Percentiles rank a stretch among this genome's conserved stretches.
phyloP scores from a whole-genome alignment of 2,113 vertebrate species.

The Bettongia penicillata region DNA sequence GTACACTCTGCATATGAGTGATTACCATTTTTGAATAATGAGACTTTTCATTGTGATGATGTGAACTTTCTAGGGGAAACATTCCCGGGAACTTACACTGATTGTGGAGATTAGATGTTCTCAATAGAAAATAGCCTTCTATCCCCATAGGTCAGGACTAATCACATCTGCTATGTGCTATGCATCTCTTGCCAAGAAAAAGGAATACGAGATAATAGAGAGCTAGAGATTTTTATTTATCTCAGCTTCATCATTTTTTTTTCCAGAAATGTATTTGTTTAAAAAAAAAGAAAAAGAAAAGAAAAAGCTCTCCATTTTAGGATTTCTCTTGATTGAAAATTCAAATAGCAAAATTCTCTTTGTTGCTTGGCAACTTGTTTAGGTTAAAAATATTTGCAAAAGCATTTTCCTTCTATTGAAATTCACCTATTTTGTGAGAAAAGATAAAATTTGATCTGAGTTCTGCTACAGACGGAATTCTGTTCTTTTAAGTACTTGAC shows the following conservation, averaged over 20 bases:
- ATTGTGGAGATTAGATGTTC: background rate
- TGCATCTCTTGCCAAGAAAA: slow-evolving; percentile 2
- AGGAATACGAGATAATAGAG: background rate
- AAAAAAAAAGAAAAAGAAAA: slow-evolving; percentile 10
- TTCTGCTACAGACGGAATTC: background rate
- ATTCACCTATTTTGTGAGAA: slow-evolving; percentile 32
- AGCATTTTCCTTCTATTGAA: background rate
- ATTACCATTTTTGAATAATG: slow-evolving; percentile 38
- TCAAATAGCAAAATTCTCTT: slow-evolving; percentile 21
- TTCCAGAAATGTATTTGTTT: slow-evolving; percentile 38
- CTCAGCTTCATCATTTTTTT: slow-evolving; percentile 5
- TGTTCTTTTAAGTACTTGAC: background rate
- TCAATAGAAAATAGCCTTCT: slow-evolving; percentile 27
- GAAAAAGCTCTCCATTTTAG: background rate
- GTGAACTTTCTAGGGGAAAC: background rate
- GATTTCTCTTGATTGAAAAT: slow-evolving; percentile 18
- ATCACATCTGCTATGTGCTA: background rate
- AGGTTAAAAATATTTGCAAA: slow-evolving; percentile 11
- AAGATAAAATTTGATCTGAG: slow-evolving; percentile 30
- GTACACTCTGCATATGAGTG: slow-evolving; percentile 3
- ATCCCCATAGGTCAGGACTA: slow-evolving; percentile 21
- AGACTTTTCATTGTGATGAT: slow-evolving; percentile 27
- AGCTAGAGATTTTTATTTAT: slow-evolving; percentile 47
- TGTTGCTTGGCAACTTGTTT: background rate
- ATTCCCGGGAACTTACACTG: background rate